Percentiles rank a stretch among this genome's conserved stretches.
These are phyloP conservation scores for Rhizoglyphus robini DNA, from an alignment of 1,140 invertebrate species.

Conservation along the genomic window DNA sequence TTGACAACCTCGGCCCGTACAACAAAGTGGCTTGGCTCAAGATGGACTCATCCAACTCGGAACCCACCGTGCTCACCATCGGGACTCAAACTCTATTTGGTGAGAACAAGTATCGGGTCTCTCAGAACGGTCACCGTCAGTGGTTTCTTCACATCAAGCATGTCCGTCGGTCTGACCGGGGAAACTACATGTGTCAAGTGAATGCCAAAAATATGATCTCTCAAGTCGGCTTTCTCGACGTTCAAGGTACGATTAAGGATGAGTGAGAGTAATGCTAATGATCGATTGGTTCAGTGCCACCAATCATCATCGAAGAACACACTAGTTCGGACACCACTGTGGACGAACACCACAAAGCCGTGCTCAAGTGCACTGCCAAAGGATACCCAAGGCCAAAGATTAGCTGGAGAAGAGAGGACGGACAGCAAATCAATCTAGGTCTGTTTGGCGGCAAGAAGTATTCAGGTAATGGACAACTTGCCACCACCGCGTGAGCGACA, in stretches of 20 bases:
- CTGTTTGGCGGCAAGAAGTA: conserved; percentile 25
- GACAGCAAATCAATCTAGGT: conserved; percentile 46
- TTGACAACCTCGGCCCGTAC: conserved; percentile 58
- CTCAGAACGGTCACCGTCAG: conserved; percentile 44
- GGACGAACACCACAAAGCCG: conserved; percentile 58
- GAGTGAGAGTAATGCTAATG: neutral
- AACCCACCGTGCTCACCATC: conserved; percentile 52
- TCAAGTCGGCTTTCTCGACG: conserved; percentile 79
- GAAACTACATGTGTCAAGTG: conserved; percentile 84
- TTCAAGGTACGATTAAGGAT: conserved; percentile 57
- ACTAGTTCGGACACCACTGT: conserved; percentile 66
- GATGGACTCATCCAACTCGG: conserved; percentile 62
- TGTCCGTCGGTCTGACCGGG: conserved; percentile 75
- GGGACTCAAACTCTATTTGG: conserved; percentile 74
- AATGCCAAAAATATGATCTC: conserved; percentile 80
- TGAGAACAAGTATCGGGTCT: conserved; percentile 69
- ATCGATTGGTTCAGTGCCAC: conserved; percentile 30
- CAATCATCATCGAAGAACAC: conserved; percentile 48
- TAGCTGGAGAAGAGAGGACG: conserved; percentile 70
- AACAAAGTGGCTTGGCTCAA: conserved; percentile 83
- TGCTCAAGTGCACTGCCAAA: conserved; percentile 50
- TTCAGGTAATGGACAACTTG: conserved; percentile 15
- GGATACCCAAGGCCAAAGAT: conserved; percentile 70
- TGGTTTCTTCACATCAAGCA: conserved; percentile 71
- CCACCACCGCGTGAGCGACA: neutral